These are phyloP conservation scores for Trichogramma evanescens DNA, from an alignment of 2,888 invertebrate species.

Conservation along the genomic window DNA sequence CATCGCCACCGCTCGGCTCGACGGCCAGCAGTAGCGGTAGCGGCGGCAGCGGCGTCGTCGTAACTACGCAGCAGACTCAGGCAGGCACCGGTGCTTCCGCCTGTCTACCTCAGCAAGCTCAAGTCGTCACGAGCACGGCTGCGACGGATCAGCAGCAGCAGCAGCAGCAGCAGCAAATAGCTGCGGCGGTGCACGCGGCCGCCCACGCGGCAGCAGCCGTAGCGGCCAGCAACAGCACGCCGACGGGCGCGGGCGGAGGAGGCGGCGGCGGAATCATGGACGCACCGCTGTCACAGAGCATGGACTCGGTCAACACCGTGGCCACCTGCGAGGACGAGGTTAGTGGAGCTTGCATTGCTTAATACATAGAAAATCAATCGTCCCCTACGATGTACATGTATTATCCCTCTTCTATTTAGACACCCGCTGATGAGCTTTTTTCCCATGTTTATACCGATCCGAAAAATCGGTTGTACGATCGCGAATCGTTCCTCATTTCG, in stretches of 20 bases:
- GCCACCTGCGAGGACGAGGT: conserved; percentile 97
- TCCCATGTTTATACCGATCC: no score
- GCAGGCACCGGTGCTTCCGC: neutral
- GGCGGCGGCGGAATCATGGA: conserved; percentile 55
- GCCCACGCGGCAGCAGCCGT: conserved; percentile 9
- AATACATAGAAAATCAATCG: neutral
- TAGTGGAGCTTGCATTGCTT: conserved; percentile 41
- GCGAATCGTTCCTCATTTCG: no score
- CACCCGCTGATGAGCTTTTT: no score
- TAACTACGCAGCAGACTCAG: neutral
- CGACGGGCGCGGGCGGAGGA: conserved; percentile 17
- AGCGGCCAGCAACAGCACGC: neutral
- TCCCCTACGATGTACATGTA: neutral
- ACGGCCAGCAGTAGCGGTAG: conserved; percentile 4
- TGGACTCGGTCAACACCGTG: conserved; percentile 91
- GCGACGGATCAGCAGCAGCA: conserved; percentile 5
- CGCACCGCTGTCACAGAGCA: conserved; percentile 86
- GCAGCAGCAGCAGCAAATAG: conserved; percentile 10
- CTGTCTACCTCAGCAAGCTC: neutral
- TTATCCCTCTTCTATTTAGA: no score
- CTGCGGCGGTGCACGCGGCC: conserved; percentile 5
- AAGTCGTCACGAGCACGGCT: neutral
- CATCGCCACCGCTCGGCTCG: neutral
- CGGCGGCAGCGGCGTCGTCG: conserved; percentile 37
- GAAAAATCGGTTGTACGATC: no score